phyloP scores from a whole-genome alignment of 2,888 invertebrate species.

The Empis livida region DNA sequence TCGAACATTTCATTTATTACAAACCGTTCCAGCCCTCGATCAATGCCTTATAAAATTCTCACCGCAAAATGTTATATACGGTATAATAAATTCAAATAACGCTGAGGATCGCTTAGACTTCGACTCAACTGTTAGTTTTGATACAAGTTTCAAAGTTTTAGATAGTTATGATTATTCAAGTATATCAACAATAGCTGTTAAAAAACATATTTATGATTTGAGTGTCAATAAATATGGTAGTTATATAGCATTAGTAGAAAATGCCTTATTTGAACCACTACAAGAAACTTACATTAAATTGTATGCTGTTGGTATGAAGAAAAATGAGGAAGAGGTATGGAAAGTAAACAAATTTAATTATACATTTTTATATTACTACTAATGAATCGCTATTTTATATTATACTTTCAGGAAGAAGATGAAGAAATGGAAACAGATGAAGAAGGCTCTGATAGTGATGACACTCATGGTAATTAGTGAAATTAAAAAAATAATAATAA shows the following conservation, averaged over 20 bases:
- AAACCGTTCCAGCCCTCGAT: slow-evolving; percentile 88
- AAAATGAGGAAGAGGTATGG: slow-evolving; percentile 69
- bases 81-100: slow-evolving; percentile 53
- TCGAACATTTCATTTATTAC: slow-evolving; percentile 81
- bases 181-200: slow-evolving; percentile 90
- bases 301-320: slow-evolving; percentile 81
- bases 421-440: slow-evolving; percentile 52
- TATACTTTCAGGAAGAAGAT: slow-evolving; percentile 42
- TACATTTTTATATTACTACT: background rate
- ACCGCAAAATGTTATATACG: slow-evolving; percentile 75
- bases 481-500: background rate
- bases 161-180: slow-evolving; percentile 90
- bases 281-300: slow-evolving; percentile 83
- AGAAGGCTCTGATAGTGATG: slow-evolving; percentile 34
- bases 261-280: slow-evolving; percentile 68
- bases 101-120: slow-evolving; percentile 56
- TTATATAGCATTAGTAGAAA: slow-evolving; percentile 84
- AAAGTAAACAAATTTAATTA: background rate
- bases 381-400: too few relatives aligned
- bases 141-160: slow-evolving; percentile 88
- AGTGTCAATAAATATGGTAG: slow-evolving; percentile 73
- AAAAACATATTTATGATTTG: slow-evolving; percentile 76
- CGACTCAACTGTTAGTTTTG: slow-evolving; percentile 60
- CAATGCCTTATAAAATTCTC: slow-evolving; percentile 83
- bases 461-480: background rate